Base-by-base conservation (phyloP, 2,888 invertebrate species). In the Cephonodes hylas region DNA sequence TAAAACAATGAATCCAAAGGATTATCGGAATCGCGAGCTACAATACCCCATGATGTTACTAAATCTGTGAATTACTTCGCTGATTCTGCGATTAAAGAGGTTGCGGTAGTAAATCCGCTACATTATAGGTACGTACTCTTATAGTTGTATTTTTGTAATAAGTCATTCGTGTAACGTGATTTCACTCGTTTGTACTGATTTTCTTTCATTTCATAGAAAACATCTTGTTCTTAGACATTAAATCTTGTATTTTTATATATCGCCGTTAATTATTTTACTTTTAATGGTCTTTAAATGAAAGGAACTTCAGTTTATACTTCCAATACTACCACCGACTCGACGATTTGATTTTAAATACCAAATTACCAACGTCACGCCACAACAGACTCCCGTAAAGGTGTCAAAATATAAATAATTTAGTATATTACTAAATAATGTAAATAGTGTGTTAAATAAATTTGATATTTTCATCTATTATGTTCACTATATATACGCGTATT, bases 361-460 rank as follows among this genome's bases (percentile, higher is more conserved):
- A 18, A 23, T 38, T 22, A 46, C 18, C 53, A 60, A 6, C 46
- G 25, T n/a, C 63, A 60, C 63, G 70, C 63, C 64, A 64, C 67
- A 74, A 75, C 73, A 77, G 71, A 73, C 79, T 83, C 81, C 82
- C 85, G 84, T 86, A 84, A 84, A 68, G 78, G 83, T 86, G 86
- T 81, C 85, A 84, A 84, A 53, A 79, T 84, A 86, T 79, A 86
- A 83, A 89, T 88, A 88, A 89, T 90, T 90, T 91, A 91, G 91
- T 91, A 89, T 88, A 90, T 91, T 90, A 91, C 88, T 91, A 91
- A 91, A 89, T 88, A 83, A 82, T 91, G 91, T 91, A 90, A 88
- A 90, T 90, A 90, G 77, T 73, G 79, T 73, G 74, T 76, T 82
- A 78, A 71, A 77, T 73, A 81, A 81, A 79, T 77, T 82, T 80